Evolutionary conservation across 2,888 invertebrate species (phyloP).

Genomic region (Drosophila pseudotakahashii): DNA sequence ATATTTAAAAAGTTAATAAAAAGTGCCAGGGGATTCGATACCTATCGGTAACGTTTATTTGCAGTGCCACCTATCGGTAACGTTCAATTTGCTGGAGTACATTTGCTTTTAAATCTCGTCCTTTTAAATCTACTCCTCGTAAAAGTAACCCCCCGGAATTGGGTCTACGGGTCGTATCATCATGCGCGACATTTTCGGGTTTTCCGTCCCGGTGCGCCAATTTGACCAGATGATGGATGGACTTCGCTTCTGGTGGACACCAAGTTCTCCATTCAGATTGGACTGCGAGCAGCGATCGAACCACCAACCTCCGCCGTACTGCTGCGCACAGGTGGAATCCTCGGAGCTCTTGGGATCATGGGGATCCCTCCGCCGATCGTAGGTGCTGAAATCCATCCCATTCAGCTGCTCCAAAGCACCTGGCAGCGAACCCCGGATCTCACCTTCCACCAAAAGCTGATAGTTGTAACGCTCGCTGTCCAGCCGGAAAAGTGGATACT

Average conservation of each 20-base stretch:
- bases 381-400: conserved; percentile 84
- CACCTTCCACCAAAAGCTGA: conserved; percentile 84
- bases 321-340: conserved; percentile 86
- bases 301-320: conserved; percentile 87
- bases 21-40: conserved; percentile 3
- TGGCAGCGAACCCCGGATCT: conserved; percentile 85
- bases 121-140: conserved; percentile 9
- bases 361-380: conserved; percentile 85
- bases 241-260: conserved; percentile 7
- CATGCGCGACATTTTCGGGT: conserved; percentile 27
- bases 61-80: conserved; percentile 25
- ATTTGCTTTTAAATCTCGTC: conserved; percentile 24
- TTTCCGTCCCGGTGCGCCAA: conserved; percentile 15
- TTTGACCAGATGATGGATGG: conserved; percentile 22
- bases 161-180: conserved; percentile 31
- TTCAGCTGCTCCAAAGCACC: conserved; percentile 86
- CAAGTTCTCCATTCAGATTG: conserved; percentile 54
- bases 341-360: conserved; percentile 85
- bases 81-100: conserved; percentile 28
- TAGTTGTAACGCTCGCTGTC: conserved; percentile 84
- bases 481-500: conserved; percentile 85
- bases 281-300: conserved; percentile 84
- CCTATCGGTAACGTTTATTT: conserved; percentile 29
- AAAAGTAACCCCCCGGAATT: background rate
- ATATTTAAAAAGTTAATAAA: too few species aligned